A percentile compares a stretch with the other conserved stretches of the same genome.
These are phyloP conservation scores for Acanthococcus lagerstroemiae DNA, from an alignment of 2,888 invertebrate genomes.

Conservation along the genomic window DNA sequence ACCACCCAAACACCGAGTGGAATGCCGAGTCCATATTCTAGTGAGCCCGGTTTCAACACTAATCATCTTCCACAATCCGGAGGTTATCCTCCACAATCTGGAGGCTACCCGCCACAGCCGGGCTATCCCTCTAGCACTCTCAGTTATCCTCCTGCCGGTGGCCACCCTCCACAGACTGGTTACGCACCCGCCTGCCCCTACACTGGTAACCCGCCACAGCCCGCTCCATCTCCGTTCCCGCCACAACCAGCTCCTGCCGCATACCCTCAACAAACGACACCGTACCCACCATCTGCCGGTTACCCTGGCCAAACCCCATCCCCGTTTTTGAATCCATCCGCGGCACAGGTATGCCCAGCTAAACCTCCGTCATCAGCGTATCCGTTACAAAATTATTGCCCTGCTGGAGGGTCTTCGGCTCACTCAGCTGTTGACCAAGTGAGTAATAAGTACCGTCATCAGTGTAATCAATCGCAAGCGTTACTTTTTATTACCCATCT, in stretches of 20 bases:
- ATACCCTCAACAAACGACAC: slow-evolving; percentile 25
- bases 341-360: neutral
- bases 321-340: slow-evolving; percentile 30
- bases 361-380: slow-evolving; percentile 26
- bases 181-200: slow-evolving; percentile 4
- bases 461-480: too few relatives aligned
- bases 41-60: slow-evolving; percentile 34
- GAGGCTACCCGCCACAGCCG: slow-evolving; percentile 37
- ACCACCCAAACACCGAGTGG: slow-evolving; percentile 28
- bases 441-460: too few relatives aligned
- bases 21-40: slow-evolving; percentile 31
- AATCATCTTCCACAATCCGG: too few relatives aligned
- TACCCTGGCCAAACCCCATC: slow-evolving; percentile 30
- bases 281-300: slow-evolving; percentile 26
- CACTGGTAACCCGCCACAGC: slow-evolving; percentile 19
- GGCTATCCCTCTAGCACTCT: too few relatives aligned
- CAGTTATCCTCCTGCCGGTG: slow-evolving; percentile 35
- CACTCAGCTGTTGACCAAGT: slow-evolving; percentile 22
- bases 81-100: slow-evolving; percentile 40
- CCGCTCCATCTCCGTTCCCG: neutral
- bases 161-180: slow-evolving; percentile 34
- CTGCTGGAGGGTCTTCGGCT: slow-evolving; percentile 29
- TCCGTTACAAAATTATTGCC: slow-evolving; percentile 20
- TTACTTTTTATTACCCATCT: too few relatives aligned
- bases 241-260: slow-evolving; percentile 28